Evolutionary conservation across 2,797 vertebrate genomes (phyloP), one percentile per base, ranked within the genome.

Genomic region (Loriculus beryllinus): DNA sequence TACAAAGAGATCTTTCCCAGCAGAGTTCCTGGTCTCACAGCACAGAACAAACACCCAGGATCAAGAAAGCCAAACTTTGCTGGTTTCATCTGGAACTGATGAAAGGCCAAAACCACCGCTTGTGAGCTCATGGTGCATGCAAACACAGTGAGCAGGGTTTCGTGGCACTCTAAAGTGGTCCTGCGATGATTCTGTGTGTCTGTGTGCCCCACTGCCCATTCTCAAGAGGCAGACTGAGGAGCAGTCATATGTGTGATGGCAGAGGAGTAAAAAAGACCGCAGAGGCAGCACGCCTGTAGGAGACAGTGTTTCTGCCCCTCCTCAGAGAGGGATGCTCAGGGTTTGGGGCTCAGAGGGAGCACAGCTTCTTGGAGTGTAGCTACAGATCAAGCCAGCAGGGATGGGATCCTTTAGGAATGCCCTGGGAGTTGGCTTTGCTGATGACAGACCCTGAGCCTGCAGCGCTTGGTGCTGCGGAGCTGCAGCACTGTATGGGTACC

Each of bases 241-340:
- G 37, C 2, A 0, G 18, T 39, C 26, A 22, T 0, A 0, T 3
- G 4, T 3, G 1, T 31, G 25, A 49, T 51, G 28, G 11, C n/a
- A 62, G 39, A 72, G 29, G n/a, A 68, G 25, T n/a, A 71, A 35
- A 68, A 67, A 63, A 25, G 28, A 21, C 37, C 64, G 7, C 11
- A 48, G 52, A 45, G 31, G 42, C 63, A 87, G 20, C 65, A 63
- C 1, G 4, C 12, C 40, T 43, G 19, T 13, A 28, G 80, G 37
- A 74, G 19, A 26, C 54, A 28, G 7, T 65, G 56, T 76, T 86
- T 74, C 57, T 86, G 8, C 65, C 33, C 57, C 52, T 88, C 37
- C 39, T 62, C 19, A 31, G 40, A 47, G 35, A n/a, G 20, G 21
- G 25, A 20, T 82, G 39, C 40, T 65, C 7, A 17, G 49, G 29